phyloP scores from a whole-genome alignment of 2,113 vertebrate species.

The Rostratula benghalensis region DNA sequence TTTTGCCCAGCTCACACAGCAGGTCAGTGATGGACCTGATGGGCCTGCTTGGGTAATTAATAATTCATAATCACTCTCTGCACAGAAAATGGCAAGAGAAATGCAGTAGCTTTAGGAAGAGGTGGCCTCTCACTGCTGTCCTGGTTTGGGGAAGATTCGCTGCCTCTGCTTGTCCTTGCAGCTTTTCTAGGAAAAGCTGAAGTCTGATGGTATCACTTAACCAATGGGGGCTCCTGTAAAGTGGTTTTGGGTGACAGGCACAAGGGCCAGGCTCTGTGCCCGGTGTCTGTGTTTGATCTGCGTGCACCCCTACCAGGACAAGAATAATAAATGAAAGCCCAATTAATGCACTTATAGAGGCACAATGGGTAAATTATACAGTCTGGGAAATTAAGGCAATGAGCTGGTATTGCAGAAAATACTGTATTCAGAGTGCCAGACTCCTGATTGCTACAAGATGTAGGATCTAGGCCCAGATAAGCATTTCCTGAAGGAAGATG shows the following conservation, averaged over 20 bases:
- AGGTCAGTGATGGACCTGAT: neutral
- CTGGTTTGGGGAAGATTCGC: neutral
- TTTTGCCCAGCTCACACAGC: neutral
- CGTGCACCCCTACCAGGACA: too few species aligned
- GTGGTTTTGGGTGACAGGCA: neutral
- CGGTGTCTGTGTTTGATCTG: neutral
- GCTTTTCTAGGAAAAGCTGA: neutral
- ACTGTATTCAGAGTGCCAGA: neutral
- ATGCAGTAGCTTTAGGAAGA: neutral
- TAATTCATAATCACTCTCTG: neutral
- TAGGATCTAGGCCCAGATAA: neutral
- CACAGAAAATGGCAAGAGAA: neutral
- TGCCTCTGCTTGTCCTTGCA: neutral
- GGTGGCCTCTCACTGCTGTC: neutral
- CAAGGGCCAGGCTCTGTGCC: neutral
- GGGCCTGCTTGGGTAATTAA: slow-evolving; percentile 3
- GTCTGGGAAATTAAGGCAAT: neutral
- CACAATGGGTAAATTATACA: neutral
- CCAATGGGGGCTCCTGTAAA: neutral
- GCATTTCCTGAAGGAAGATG: neutral
- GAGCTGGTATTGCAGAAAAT: neutral
- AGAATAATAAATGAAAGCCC: neutral
- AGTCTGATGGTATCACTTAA: neutral
- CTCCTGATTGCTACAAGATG: neutral
- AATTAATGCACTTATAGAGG: neutral